phyloP scores from a whole-genome alignment of 2,888 invertebrate genomes.

The Dascillus cervinus region DNA sequence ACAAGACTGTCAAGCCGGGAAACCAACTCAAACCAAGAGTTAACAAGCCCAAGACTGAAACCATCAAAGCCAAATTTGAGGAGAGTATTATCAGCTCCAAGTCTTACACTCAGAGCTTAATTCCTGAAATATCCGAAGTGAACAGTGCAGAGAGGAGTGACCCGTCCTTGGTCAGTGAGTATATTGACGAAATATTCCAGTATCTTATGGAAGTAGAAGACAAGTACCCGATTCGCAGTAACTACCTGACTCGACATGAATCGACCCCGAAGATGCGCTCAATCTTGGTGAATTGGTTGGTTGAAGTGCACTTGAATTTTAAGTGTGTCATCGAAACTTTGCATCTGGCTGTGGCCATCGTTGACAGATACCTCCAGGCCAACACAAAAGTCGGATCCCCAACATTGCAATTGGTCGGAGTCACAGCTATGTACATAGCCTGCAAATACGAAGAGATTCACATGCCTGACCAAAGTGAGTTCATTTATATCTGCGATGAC shows the following conservation, averaged over 20 bases:
- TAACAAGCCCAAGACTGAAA: background rate
- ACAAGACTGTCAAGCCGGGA: no score
- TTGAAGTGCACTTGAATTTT: conserved; percentile 85
- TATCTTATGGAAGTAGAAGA: conserved; percentile 72
- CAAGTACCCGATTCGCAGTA: conserved; percentile 54
- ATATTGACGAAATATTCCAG: conserved; percentile 82
- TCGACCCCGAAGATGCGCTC: conserved; percentile 81
- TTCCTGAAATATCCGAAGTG: conserved; percentile 6
- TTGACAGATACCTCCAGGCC: conserved; percentile 85
- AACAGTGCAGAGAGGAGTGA: conserved; percentile 55
- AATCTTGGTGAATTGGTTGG: conserved; percentile 88
- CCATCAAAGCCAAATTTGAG: background rate
- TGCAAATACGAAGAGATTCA: conserved; percentile 94
- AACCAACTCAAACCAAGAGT: background rate
- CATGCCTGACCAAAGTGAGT: conserved; percentile 78
- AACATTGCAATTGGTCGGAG: conserved; percentile 77
- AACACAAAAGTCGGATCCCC: conserved; percentile 30
- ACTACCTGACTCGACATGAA: conserved; percentile 56
- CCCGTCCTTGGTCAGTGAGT: conserved; percentile 72
- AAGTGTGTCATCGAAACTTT: conserved; percentile 81
- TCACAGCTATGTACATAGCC: conserved; percentile 83
- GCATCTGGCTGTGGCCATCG: conserved; percentile 76
- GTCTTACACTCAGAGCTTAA: background rate
- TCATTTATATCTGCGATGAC: conserved; percentile 85
- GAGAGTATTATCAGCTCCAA: background rate